Evolutionary conservation across 2,888 invertebrate species (phyloP).

Genomic region (Cantharis nigra): DNA sequence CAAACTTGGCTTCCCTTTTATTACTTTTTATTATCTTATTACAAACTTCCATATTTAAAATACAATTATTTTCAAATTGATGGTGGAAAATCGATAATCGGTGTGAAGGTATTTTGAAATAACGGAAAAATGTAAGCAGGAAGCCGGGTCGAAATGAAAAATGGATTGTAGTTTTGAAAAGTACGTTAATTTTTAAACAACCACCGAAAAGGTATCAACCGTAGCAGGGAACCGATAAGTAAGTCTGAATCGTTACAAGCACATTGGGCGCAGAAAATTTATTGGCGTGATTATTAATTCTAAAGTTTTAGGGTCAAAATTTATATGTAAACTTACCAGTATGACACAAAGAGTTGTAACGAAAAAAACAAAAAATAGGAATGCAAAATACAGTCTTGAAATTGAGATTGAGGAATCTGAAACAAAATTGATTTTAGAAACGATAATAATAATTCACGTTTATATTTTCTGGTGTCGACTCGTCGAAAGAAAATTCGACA

Average conservation of each 20-base stretch:
- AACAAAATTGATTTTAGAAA: slow-evolving; percentile 1
- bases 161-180: not conserved
- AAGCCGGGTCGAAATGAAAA: not conserved
- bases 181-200: not conserved
- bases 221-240: not conserved
- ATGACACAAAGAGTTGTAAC: not conserved
- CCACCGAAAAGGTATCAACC: not conserved
- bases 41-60: not conserved
- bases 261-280: slow-evolving; percentile 9
- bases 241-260: not conserved
- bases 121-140: not conserved
- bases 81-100: not conserved
- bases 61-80: not conserved
- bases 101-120: too few relatives aligned
- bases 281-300: not conserved
- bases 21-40: not conserved
- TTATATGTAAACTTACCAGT: not conserved
- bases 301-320: not conserved
- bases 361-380: slow-evolving; percentile 8
- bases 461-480: not conserved
- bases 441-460: not conserved
- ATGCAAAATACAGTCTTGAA: slow-evolving; percentile 25
- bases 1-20: not conserved
- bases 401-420: slow-evolving; percentile 22
- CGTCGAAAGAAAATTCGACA: not conserved